phyloP scores from a whole-genome alignment of 2,888 invertebrate species.

The Autographa gamma region DNA sequence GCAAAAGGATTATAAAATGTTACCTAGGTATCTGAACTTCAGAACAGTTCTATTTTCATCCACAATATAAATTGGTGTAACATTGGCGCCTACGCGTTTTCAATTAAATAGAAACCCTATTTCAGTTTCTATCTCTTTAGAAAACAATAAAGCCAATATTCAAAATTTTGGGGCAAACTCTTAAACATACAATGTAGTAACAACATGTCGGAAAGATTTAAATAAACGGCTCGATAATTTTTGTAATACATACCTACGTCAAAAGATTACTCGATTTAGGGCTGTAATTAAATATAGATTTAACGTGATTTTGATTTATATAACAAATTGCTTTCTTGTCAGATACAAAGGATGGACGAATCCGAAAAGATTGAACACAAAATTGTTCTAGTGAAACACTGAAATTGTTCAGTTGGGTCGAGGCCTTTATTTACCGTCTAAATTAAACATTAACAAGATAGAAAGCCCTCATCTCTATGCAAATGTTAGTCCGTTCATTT shows the following conservation, averaged over 20 bases:
- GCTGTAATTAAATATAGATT: slow-evolving; percentile 41
- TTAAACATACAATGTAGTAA: slow-evolving; percentile 28
- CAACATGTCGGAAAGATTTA: slow-evolving; percentile 4
- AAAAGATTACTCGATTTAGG: background rate
- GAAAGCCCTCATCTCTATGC: slow-evolving; percentile 58
- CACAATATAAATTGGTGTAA: slow-evolving; percentile 29
- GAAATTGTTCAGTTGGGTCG: slow-evolving; percentile 33
- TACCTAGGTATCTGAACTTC: background rate
- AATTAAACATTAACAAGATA: slow-evolving; percentile 59
- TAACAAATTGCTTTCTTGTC: slow-evolving; percentile 71
- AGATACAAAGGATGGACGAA: slow-evolving; percentile 59
- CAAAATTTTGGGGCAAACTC: slow-evolving; percentile 22
- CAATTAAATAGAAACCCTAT: slow-evolving; percentile 43
- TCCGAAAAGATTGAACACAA: slow-evolving; percentile 55
- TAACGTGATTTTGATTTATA: slow-evolving; percentile 50
- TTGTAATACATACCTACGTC: background rate
- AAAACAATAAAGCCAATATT: slow-evolving; percentile 42
- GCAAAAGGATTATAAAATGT: background rate
- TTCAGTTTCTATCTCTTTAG: slow-evolving; percentile 27
- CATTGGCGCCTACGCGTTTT: slow-evolving; percentile 22
- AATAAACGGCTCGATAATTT: slow-evolving; percentile 12
- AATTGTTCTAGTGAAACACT: slow-evolving; percentile 19
- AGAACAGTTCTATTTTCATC: slow-evolving; percentile 28
- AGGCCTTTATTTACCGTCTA: slow-evolving; percentile 45
- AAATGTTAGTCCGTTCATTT: slow-evolving; percentile 53